Conservation (phyloP, 2,797 vertebrate species). For the Meda fulgida region DNA sequence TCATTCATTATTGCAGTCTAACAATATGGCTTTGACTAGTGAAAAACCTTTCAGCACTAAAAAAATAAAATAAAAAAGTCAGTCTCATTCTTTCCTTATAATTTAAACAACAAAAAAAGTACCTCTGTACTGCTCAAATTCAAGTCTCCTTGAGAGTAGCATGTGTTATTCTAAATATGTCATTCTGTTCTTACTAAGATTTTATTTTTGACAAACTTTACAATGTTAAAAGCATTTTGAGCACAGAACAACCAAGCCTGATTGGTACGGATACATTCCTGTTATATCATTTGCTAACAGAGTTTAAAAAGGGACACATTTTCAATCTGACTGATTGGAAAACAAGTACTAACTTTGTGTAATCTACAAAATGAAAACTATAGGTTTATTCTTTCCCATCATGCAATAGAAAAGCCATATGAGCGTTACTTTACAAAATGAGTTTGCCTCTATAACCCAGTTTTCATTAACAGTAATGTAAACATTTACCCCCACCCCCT, state of each 20-base stretch:
- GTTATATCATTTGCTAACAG: slow-evolving; percentile 16
- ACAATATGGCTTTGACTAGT: slow-evolving; percentile 98
- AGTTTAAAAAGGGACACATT: slow-evolving; percentile 34
- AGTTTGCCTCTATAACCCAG: background rate
- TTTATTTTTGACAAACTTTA: slow-evolving; percentile 14
- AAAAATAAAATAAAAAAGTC: slow-evolving; percentile 59
- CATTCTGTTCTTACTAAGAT: slow-evolving; percentile 37
- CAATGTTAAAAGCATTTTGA: slow-evolving; percentile 20
- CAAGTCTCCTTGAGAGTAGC: slow-evolving; percentile 17
- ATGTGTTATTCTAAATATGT: slow-evolving; percentile 20
- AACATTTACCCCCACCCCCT: background rate
- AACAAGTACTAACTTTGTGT: slow-evolving; percentile 13
- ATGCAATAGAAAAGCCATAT: slow-evolving; percentile 33
- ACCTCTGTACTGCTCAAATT: slow-evolving; percentile 24
- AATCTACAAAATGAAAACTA: slow-evolving; percentile 23
- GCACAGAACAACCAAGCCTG: slow-evolving; percentile 35
- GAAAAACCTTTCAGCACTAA: slow-evolving; percentile 82
- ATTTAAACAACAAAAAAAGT: slow-evolving; percentile 42
- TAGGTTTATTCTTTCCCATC: slow-evolving; percentile 21
- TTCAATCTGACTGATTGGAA: slow-evolving; percentile 12
- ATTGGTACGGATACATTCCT: slow-evolving; percentile 27
- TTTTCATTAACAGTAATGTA: slow-evolving; percentile 29
- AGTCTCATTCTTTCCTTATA: slow-evolving; percentile 34
- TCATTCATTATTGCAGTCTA: slow-evolving; percentile 93
- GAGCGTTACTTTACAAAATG: slow-evolving; percentile 36